phyloP scores from a whole-genome alignment of 2,888 invertebrate genomes.

The Malacosoma neustria region DNA sequence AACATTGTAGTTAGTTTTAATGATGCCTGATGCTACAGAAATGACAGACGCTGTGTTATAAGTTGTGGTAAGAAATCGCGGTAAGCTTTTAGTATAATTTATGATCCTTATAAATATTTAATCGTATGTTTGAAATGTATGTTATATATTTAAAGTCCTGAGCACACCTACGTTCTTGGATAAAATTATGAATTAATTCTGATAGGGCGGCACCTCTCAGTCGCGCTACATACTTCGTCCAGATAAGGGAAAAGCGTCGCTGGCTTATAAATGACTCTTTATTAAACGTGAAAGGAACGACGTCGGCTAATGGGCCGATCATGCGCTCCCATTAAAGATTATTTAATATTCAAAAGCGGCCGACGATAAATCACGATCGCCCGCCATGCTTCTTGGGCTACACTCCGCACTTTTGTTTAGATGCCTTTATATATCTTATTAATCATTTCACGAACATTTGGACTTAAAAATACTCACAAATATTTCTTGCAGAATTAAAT shows the following conservation, averaged over 20 bases:
- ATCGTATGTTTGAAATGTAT: background rate
- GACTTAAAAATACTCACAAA: background rate
- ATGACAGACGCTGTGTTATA: too few species aligned
- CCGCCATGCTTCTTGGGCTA: constrained; percentile 65
- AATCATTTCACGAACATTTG: constrained; percentile 12
- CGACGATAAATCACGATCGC: constrained; percentile 69
- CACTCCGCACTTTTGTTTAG: constrained; percentile 65
- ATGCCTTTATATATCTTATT: constrained; percentile 36
- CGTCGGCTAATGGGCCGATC: constrained; percentile 74
- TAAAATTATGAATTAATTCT: constrained; percentile 71
- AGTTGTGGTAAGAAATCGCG: too few species aligned
- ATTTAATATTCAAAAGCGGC: constrained; percentile 74
- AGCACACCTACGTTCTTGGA: constrained; percentile 41
- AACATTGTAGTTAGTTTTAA: too few species aligned
- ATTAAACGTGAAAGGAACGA: constrained; percentile 74
- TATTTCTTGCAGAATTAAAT: background rate
- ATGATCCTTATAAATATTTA: constrained; percentile 11
- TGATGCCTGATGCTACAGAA: too few species aligned
- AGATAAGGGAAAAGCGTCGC: constrained; percentile 72
- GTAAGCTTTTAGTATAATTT: constrained; percentile 12
- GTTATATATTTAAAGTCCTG: background rate
- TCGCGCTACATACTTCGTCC: constrained; percentile 65
- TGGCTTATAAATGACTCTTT: constrained; percentile 74
- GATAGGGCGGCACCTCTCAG: constrained; percentile 72
- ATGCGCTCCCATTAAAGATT: constrained; percentile 75